Conservation (phyloP, 1,140 invertebrate species). For the Parasteatoda tepidariorum region DNA sequence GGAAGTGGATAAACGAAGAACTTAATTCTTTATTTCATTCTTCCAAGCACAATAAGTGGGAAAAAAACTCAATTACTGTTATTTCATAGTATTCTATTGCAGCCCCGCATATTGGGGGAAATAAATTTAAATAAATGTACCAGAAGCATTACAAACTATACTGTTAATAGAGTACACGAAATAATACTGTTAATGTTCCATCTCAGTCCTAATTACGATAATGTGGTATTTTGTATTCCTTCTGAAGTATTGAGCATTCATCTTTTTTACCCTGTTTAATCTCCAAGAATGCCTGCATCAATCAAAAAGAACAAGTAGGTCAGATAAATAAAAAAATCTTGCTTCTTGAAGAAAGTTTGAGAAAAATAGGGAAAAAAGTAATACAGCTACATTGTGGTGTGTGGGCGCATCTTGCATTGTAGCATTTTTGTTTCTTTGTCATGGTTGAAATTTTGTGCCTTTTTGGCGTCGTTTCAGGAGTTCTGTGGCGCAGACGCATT, state of each 20-base stretch:
- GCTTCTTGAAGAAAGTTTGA: slow-evolving; percentile 24
- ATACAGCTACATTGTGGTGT: slow-evolving; percentile 26
- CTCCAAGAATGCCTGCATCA: slow-evolving; percentile 20
- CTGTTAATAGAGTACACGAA: no score
- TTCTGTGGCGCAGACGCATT: slow-evolving; percentile 29
- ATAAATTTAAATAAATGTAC: no score
- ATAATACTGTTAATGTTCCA: no score
- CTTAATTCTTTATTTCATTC: no score
- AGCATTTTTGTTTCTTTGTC: slow-evolving; percentile 17
- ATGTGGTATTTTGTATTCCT: slow-evolving; percentile 31
- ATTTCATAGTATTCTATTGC: no score
- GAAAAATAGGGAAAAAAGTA: slow-evolving; percentile 14
- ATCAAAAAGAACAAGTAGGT: slow-evolving; percentile 41
- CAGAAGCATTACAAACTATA: no score
- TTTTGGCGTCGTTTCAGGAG: slow-evolving; percentile 37
- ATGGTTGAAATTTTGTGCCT: not conserved
- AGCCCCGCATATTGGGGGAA: no score
- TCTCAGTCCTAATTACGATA: slow-evolving; percentile 42
- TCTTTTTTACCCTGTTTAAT: slow-evolving; percentile 8
- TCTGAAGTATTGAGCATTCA: slow-evolving; percentile 7
- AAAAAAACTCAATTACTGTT: no score
- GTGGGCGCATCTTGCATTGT: slow-evolving; percentile 8
- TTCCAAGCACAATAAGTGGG: no score
- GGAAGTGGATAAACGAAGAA: no score
- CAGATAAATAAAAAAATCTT: slow-evolving; percentile 31